phyloP scores from a whole-genome alignment of 2,888 invertebrate species.

The Erebia aethiops region DNA sequence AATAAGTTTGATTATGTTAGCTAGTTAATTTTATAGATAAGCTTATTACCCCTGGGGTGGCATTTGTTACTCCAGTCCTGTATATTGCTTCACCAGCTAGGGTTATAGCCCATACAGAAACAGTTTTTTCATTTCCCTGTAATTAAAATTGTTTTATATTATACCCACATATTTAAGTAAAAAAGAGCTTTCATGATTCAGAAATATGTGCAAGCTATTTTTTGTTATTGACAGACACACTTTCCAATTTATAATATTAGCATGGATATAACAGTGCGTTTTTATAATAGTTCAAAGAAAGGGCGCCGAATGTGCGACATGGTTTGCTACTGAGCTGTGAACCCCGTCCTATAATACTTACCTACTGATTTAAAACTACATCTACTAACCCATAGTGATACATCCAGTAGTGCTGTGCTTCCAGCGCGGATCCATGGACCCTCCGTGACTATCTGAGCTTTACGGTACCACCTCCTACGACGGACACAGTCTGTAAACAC shows the following conservation, averaged over 20 bases:
- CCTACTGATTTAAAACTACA: neutral
- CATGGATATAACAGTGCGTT: too few relatives aligned
- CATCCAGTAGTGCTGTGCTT: conserved; percentile 92
- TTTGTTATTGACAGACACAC: too few relatives aligned
- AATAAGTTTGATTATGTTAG: neutral
- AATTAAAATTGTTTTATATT: conserved; percentile 22
- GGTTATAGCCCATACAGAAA: conserved; percentile 93
- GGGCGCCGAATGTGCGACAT: too few relatives aligned
- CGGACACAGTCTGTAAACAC: conserved; percentile 95
- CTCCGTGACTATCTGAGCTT: conserved; percentile 90
- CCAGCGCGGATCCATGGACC: conserved; percentile 95
- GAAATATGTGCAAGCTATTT: too few relatives aligned
- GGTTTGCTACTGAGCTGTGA: too few relatives aligned
- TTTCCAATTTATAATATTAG: too few relatives aligned
- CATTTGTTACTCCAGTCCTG: conserved; percentile 88
- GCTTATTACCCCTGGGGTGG: conserved; percentile 86
- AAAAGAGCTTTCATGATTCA: too few relatives aligned
- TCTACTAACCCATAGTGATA: conserved; percentile 86
- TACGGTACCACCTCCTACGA: conserved; percentile 91
- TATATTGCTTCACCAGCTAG: conserved; percentile 93
- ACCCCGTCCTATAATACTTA: too few relatives aligned
- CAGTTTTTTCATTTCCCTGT: conserved; percentile 63
- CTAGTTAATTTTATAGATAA: neutral
- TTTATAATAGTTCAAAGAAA: too few relatives aligned
- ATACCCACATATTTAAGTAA: too few relatives aligned